These are phyloP conservation scores for Leptarthrus brevirostris DNA, from an alignment of 2,888 invertebrate species.

Conservation along the genomic window DNA sequence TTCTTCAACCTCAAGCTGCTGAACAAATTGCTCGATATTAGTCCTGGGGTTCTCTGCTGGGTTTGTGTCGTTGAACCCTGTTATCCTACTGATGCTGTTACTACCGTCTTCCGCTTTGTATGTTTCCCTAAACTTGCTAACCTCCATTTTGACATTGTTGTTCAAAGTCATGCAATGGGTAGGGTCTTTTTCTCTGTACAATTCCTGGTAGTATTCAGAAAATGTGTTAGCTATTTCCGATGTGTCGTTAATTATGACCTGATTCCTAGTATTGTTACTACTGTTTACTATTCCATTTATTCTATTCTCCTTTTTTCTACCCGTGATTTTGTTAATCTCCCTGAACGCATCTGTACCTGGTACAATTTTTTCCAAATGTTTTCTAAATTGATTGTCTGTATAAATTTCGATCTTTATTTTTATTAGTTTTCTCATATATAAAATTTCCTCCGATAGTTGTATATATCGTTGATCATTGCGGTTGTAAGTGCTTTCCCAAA, in stretches of 20 bases:
- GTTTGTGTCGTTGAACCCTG: neutral
- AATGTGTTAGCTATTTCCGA: neutral
- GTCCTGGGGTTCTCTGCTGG: neutral
- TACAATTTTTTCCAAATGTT: neutral
- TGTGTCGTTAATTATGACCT: neutral
- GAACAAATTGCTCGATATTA: neutral
- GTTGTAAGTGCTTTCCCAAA: neutral
- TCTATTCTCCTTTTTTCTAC: neutral
- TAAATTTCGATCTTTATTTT: neutral
- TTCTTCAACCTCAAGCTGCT: neutral
- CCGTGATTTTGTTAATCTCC: neutral
- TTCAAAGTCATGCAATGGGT: neutral
- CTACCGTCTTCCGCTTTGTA: neutral
- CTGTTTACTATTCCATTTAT: neutral
- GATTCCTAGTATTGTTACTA: neutral
- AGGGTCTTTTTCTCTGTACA: neutral
- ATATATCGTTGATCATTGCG: neutral
- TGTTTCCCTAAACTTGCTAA: neutral
- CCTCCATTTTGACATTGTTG: neutral
- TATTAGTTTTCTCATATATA: neutral
- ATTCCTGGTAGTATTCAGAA: neutral
- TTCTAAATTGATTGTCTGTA: neutral
- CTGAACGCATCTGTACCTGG: neutral
- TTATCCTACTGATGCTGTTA: neutral
- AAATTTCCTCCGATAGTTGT: neutral